Base-by-base conservation (phyloP, 2,888 invertebrate species). In the Congeria kusceri region DNA sequence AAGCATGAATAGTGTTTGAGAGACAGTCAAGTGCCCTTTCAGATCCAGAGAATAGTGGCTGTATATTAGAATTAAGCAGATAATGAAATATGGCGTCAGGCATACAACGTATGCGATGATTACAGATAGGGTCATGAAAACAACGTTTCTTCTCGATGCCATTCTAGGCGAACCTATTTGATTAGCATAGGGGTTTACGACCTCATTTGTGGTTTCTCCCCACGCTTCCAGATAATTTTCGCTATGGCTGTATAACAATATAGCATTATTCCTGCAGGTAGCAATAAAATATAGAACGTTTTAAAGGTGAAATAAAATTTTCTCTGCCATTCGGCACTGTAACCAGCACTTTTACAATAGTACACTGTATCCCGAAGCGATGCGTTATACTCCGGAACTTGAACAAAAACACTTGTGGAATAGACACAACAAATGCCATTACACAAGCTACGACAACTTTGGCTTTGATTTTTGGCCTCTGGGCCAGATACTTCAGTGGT, bases 41-140 rank as follows among this genome's bases (percentile, higher is more conserved):
- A 92, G 75, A 68, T 88, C 80, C 47, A 92, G 75, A 11, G 80
- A 69, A 74, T 92, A 92, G 76, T 92, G 86, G 58, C 90, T 90
- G 87, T 92, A 94, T 23, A 94, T 93, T 53, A 93, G 85, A 28
- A 94, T 86, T 32, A 94, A 86, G 44, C 92, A 92, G 20, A 94
- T 90, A n/a, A 93, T 90, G 78, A 94, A 94, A 81, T 94, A 94
- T 0, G 94, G 94, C n/a, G 92, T 93, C 89, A 93, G 92, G 80
- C 94, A 94, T 0, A 92, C 90, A 20, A 94, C 86, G 85, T 94
- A 94, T 5, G 93, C 93, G 11, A 93, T 88, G 44, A 94, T 93
- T 20, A 94, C 94, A 13, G 91, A 93, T 53, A 94, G 83, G 0
- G 94, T 94, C 92, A 94, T 92, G 73, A 93, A 93, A 56, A 94